These are phyloP conservation scores for Ypsolopha scabrella DNA, from an alignment of 2,888 invertebrate genomes.

Conservation along the genomic window DNA sequence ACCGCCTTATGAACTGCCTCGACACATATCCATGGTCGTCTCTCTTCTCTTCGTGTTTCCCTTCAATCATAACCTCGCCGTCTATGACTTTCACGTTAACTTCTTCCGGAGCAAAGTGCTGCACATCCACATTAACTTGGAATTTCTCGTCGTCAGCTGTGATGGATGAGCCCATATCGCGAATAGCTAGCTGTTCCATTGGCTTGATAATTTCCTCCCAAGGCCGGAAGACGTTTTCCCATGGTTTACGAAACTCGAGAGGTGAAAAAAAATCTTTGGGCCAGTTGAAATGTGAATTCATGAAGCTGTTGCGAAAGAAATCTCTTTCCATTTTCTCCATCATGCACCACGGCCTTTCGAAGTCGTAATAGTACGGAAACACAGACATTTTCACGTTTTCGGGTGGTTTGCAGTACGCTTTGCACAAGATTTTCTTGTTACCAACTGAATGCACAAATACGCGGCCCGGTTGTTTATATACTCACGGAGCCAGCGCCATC, in stretches of 20 bases:
- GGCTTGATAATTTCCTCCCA: constrained; percentile 29
- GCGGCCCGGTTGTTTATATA: constrained; percentile 22
- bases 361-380: constrained; percentile 35
- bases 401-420: constrained; percentile 5
- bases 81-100: constrained; percentile 80
- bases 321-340: constrained; percentile 33
- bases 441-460: constrained; percentile 9
- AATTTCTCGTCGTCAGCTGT: constrained; percentile 67
- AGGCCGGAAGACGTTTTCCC: constrained; percentile 22
- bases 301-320: constrained; percentile 28
- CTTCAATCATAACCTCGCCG: constrained; percentile 76
- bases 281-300: constrained; percentile 18
- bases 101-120: constrained; percentile 82
- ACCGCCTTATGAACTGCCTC: constrained; percentile 79
- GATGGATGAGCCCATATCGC: constrained; percentile 53
- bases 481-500: constrained; percentile 23
- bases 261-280: constrained; percentile 16
- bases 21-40: constrained; percentile 81
- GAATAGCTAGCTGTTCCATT: constrained; percentile 44
- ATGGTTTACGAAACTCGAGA: constrained; percentile 21
- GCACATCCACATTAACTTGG: constrained; percentile 79
- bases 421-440: constrained; percentile 8
- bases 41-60: constrained; percentile 81
- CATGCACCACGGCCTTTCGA: constrained; percentile 38
- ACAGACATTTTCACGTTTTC: constrained; percentile 39